A percentile compares a stretch with the other conserved stretches of the same genome.
Conservation (phyloP, 2,113 vertebrate genomes). For the Lepus timidus region DNA sequence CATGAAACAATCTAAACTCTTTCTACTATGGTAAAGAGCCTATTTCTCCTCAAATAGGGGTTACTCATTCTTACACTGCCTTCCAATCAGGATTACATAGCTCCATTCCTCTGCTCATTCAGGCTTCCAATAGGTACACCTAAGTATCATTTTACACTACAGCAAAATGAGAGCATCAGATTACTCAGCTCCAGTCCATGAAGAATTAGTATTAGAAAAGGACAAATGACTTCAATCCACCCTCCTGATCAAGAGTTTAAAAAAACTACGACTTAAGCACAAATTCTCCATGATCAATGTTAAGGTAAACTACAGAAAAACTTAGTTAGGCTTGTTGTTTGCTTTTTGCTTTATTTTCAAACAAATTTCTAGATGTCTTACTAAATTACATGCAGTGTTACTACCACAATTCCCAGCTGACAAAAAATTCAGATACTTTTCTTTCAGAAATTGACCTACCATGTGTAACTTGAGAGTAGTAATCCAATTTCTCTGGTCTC, state of each 20-base stretch:
- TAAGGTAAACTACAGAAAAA: constrained; percentile 27
- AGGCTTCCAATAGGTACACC: background rate
- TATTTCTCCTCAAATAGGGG: constrained; percentile 20
- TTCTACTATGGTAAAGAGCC: background rate
- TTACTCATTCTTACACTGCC: background rate
- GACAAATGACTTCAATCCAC: constrained; percentile 3
- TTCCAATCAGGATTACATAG: constrained; percentile 32
- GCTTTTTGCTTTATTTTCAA: constrained; percentile 69
- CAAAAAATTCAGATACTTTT: constrained; percentile 63
- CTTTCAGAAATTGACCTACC: constrained; percentile 56
- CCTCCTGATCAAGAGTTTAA: constrained; percentile 5
- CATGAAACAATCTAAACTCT: constrained; percentile 17
- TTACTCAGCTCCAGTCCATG: background rate
- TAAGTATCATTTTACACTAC: constrained; percentile 35
- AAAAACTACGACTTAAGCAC: constrained; percentile 58
- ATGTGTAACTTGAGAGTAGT: constrained; percentile 62
- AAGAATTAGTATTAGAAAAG: constrained; percentile 34
- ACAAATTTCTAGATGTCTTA: constrained; percentile 60
- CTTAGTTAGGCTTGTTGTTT: background rate
- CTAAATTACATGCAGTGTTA: constrained; percentile 14
- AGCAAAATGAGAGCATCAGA: constrained; percentile 28
- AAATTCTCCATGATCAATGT: constrained; percentile 14
- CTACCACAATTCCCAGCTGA: constrained; percentile 57
- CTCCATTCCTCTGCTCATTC: constrained; percentile 12
- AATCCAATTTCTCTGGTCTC: constrained; percentile 67